phyloP scores from a whole-genome alignment of 2,888 invertebrate genomes.

The Drosophila kambysellisi region DNA sequence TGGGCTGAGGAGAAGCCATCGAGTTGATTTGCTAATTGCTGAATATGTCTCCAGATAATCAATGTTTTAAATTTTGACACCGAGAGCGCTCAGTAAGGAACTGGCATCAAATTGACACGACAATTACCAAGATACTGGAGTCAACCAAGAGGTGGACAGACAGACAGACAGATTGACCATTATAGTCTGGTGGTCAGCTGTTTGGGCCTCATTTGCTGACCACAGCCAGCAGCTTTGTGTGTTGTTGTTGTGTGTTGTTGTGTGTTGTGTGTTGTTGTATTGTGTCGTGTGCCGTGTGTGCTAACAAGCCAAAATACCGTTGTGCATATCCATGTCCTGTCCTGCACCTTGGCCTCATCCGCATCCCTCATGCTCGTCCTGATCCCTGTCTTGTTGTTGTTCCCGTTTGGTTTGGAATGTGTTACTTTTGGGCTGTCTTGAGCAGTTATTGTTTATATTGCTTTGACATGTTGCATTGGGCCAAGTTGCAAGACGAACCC shows the following conservation, averaged over 20 bases:
- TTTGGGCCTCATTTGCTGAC: conserved; percentile 70
- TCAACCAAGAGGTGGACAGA: conserved; percentile 7
- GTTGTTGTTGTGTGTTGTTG: not conserved
- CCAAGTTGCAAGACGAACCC: conserved; percentile 47
- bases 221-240: conserved; percentile 44
- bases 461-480: conserved; percentile 67
- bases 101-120: conserved; percentile 71
- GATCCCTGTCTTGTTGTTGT: conserved; percentile 24
- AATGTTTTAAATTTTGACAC: conserved; percentile 80
- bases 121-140: conserved; percentile 59
- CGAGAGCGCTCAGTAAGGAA: conserved; percentile 43
- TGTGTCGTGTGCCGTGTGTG: conserved; percentile 55
- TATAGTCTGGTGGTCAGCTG: conserved; percentile 55
- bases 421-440: conserved; percentile 79
- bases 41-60: conserved; percentile 85
- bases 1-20: conserved; percentile 53
- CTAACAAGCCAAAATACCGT: conserved; percentile 67
- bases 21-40: conserved; percentile 85
- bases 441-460: conserved; percentile 76
- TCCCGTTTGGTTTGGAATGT: conserved; percentile 48
- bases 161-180: not conserved
- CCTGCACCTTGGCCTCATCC: not conserved
- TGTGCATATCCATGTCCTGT: conserved; percentile 30
- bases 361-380: not conserved
- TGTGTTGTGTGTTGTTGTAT: conserved; percentile 17